Percentiles rank a stretch among this genome's conserved stretches.
phyloP scores from a whole-genome alignment of 2,888 invertebrate genomes.

The Mongoloraphidia duomilia region DNA sequence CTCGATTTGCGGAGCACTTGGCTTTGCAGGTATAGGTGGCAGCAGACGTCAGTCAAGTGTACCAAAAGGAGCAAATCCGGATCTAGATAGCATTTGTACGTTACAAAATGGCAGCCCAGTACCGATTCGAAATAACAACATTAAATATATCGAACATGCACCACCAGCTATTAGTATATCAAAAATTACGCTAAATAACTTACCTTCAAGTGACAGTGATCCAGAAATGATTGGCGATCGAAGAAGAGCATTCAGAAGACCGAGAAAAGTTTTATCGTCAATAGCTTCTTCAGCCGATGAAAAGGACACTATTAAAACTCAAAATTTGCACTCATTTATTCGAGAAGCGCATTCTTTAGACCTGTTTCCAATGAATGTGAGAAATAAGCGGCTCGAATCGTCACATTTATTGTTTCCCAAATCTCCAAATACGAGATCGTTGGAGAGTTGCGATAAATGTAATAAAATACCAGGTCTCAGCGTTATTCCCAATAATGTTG shows the following conservation, averaged over 20 bases:
- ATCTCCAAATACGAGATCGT: conserved; percentile 26
- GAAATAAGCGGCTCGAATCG: not conserved
- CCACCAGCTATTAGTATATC: conserved; percentile 26
- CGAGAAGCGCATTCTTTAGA: conserved; percentile 52
- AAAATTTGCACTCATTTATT: conserved; percentile 21
- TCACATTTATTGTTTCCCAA: conserved; percentile 14
- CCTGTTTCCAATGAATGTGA: conserved; percentile 35
- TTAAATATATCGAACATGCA: conserved; percentile 12
- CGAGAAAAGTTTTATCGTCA: conserved; percentile 44
- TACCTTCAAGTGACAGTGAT: conserved; percentile 25
- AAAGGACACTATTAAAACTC: conserved; percentile 23
- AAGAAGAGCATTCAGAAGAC: conserved; percentile 19
- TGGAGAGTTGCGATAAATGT: conserved; percentile 36
- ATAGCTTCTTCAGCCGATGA: conserved; percentile 51
- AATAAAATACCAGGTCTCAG: conserved; percentile 27
- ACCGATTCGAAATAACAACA: conserved; percentile 21
- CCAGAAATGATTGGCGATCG: conserved; percentile 20
- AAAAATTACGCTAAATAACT: conserved; percentile 32
- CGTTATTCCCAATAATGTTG: conserved; percentile 30
- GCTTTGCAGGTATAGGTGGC: conserved; percentile 31
- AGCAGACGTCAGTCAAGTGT: conserved; percentile 53
- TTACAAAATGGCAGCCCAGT: conserved; percentile 37
- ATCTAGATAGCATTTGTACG: conserved; percentile 39
- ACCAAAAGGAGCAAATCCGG: conserved; percentile 39
- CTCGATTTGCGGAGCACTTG: conserved; percentile 50